A percentile compares a stretch with the other conserved stretches of the same genome.
Evolutionary conservation across 2,797 vertebrate species (phyloP).

Genomic region (Enteromius argenteus): DNA sequence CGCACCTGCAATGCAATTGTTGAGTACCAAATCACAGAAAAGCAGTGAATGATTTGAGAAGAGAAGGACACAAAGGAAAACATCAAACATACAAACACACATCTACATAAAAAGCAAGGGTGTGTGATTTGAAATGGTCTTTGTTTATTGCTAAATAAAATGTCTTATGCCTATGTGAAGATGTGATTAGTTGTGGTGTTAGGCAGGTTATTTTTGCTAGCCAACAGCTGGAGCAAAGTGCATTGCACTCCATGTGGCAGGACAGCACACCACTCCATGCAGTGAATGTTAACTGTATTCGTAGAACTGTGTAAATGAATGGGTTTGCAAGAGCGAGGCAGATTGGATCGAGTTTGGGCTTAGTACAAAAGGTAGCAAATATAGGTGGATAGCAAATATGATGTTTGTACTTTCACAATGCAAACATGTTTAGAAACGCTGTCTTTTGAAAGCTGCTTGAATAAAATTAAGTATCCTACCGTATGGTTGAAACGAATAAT

Average conservation of each 20-base stretch:
- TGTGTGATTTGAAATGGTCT: neutral
- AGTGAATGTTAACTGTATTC: constrained; percentile 18
- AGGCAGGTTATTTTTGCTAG: constrained; percentile 11
- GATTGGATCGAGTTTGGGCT: neutral
- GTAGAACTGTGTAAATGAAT: neutral
- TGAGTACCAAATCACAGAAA: constrained; percentile 55
- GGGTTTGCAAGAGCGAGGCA: neutral
- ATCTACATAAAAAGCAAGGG: constrained; percentile 25
- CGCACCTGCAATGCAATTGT: constrained; percentile 53
- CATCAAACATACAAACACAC: constrained; percentile 51
- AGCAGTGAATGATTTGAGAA: constrained; percentile 59
- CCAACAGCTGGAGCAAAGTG: constrained; percentile 41
- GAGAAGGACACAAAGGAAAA: constrained; percentile 49
- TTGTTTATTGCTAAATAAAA: neutral
- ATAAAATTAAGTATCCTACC: neutral
- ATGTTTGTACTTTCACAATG: neutral
- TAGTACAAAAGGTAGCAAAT: too few relatives aligned
- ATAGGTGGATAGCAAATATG: neutral
- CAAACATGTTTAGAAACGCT: neutral
- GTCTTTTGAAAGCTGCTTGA: constrained; percentile 5
- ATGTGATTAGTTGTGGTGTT: constrained; percentile 9
- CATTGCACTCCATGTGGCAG: constrained; percentile 71
- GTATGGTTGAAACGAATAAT: neutral
- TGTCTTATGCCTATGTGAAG: neutral
- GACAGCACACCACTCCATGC: constrained; percentile 67